These are phyloP conservation scores for Lipophrys pholis DNA, from an alignment of 2,113 vertebrate genomes.

Conservation along the genomic window DNA sequence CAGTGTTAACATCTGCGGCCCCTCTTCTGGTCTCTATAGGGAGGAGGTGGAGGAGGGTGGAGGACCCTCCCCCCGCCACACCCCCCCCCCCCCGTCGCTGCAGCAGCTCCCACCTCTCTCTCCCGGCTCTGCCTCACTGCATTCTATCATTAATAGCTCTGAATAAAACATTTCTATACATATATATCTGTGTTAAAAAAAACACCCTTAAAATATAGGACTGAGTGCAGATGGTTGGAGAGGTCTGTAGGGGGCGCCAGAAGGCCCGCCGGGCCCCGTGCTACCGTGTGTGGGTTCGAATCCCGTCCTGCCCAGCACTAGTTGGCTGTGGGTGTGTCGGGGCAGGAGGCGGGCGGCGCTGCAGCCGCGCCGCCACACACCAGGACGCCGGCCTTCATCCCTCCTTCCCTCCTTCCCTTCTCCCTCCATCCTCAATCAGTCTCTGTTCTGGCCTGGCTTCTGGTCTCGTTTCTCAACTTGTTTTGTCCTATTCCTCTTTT, in stretches of 20 bases:
- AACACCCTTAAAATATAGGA: conserved; percentile 83
- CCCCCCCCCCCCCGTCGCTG: conserved; percentile 22
- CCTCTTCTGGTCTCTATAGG: conserved; percentile 63
- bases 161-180: conserved; percentile 88
- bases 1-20: conserved; percentile 84
- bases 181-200: conserved; percentile 84
- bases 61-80: conserved; percentile 11
- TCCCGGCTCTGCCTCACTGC: conserved; percentile 80
- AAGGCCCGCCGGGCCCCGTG: conserved; percentile 26
- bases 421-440: conserved; percentile 80
- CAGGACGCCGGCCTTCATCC: conserved; percentile 36
- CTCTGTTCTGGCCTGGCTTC: conserved; percentile 83
- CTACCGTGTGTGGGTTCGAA: conserved; percentile 36
- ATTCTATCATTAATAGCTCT: conserved; percentile 86
- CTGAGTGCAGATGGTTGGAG: conserved; percentile 80
- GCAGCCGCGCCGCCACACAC: conserved; percentile 32
- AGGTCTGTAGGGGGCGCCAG: conserved; percentile 45
- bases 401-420: conserved; percentile 57
- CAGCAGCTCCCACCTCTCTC: conserved; percentile 72
- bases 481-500: conserved; percentile 42
- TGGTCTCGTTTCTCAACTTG: conserved; percentile 80
- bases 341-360: conserved; percentile 19
- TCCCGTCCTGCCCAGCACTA: not conserved
- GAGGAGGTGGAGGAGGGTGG: conserved; percentile 29
- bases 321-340: conserved; percentile 14